These are phyloP conservation scores for Amiota mariae DNA, from an alignment of 2,888 invertebrate genomes.

Conservation along the genomic window DNA sequence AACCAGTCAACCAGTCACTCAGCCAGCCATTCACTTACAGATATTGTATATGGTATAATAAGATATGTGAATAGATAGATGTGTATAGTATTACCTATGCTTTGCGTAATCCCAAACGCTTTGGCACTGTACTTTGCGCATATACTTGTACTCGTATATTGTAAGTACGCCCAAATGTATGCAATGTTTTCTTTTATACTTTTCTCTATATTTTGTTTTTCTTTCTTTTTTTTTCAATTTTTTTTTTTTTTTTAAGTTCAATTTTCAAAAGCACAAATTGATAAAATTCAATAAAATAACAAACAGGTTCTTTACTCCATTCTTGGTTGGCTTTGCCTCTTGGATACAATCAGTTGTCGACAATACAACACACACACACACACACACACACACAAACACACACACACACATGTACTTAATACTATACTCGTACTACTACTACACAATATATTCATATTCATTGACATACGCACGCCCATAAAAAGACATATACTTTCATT, in stretches of 20 bases:
- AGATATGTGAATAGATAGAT: neutral
- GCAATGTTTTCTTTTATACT: slow-evolving; percentile 9
- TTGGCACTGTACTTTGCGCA: no score
- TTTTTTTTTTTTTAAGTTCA: slow-evolving; percentile 35
- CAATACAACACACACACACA: slow-evolving; percentile 9
- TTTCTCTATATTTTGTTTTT: no score
- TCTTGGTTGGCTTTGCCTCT: slow-evolving; percentile 2
- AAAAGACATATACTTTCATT: slow-evolving; percentile 30
- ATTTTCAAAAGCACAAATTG: slow-evolving; percentile 57
- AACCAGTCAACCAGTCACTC: no score
- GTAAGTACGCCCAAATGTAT: slow-evolving; percentile 27
- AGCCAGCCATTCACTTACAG: no score
- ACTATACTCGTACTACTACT: neutral
- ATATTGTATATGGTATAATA: no score
- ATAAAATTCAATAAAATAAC: slow-evolving; percentile 62
- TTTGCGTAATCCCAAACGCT: neutral
- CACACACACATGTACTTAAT: neutral
- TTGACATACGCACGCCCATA: slow-evolving; percentile 12
- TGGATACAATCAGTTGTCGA: slow-evolving; percentile 14
- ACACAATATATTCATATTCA: no score
- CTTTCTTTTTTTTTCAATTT: no score
- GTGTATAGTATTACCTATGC: neutral
- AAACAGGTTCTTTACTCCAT: slow-evolving; percentile 28
- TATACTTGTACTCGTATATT: neutral
- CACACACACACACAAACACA: neutral